Evolutionary conservation across 2,888 invertebrate species (phyloP), one percentile per base, ranked within the genome.

Genomic region (Synanthedon tipuliformis): DNA sequence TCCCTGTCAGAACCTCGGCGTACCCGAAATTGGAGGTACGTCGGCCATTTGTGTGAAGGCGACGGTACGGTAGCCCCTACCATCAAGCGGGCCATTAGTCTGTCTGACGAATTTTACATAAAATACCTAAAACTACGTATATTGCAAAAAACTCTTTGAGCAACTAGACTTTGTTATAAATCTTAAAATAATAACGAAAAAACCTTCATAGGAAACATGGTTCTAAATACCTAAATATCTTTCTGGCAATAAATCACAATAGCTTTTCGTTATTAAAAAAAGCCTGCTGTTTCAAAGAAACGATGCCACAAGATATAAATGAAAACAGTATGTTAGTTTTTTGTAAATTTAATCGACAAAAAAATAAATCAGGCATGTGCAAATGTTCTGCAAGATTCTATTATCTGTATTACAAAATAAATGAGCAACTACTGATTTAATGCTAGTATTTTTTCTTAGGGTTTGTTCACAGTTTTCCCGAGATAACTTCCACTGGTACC

Each of bases 261-360:
- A 49, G 49, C 45, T n/a, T 45, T 13, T 13, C 53, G 53, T 55
- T 56, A 56, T 56, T 56, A 55, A 56, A 56, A 56, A 55, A 53
- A 56, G 55, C 53, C 55, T 48, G 48, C 13, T 45, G 45, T 45
- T 45, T 45, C 45, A 45, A n/a, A n/a, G 45, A 13, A 45, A 15
- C 11, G 45, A n/a, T n/a, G 13, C n/a, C 45, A 45, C 45, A n/a
- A 3, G 5, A 45, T 15, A 45, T 5, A 45, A 45, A 15, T 34
- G 34, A 34, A 45, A 13, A 45, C 12, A n/a, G 45, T 15, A 45
- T 13, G 12, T n/a, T 12, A 45, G 5, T 5, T 45, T 45, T 12
- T 45, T 2, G 45, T 13, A 41, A n/a, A 13, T 11, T 41, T 41
- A 3, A 10, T n/a, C 1, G 4, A 11, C n/a, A 13, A 41, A n/a